These are phyloP conservation scores for Sarcophaga subvicina DNA, from an alignment of 2,888 invertebrate genomes.

Conservation along the genomic window DNA sequence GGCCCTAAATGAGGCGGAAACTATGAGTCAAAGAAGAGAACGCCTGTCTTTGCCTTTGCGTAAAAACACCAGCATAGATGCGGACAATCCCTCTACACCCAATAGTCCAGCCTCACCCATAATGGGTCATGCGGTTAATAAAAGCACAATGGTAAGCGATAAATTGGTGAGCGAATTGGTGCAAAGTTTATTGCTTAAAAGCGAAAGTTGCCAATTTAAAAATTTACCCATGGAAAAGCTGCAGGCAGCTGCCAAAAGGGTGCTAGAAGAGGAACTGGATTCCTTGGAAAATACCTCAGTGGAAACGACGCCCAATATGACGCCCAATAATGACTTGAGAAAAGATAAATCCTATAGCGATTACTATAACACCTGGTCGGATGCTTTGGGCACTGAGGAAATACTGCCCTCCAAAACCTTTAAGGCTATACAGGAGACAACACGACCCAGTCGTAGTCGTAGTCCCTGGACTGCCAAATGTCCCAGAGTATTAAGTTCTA, in stretches of 20 bases:
- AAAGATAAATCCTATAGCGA: conserved; percentile 82
- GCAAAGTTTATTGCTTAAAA: conserved; percentile 83
- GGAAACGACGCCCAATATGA: conserved; percentile 82
- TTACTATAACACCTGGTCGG: conserved; percentile 84
- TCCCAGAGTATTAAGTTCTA: conserved; percentile 85
- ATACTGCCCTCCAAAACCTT: conserved; percentile 85
- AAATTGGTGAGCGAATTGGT: conserved; percentile 84
- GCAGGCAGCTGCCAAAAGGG: conserved; percentile 84
- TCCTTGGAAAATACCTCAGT: conserved; percentile 82
- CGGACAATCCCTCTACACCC: conserved; percentile 83
- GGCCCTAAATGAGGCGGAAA: conserved; percentile 78
- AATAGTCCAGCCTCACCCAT: conserved; percentile 82
- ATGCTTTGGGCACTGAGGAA: conserved; percentile 79
- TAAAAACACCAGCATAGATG: conserved; percentile 82
- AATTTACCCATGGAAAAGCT: conserved; percentile 84
- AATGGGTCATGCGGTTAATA: conserved; percentile 81
- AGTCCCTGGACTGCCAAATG: conserved; percentile 84
- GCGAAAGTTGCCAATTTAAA: conserved; percentile 83
- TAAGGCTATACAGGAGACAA: conserved; percentile 82
- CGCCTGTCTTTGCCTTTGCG: conserved; percentile 83
- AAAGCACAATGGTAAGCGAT: conserved; percentile 82
- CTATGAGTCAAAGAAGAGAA: conserved; percentile 82
- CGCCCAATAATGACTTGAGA: conserved; percentile 79
- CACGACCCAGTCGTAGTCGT: conserved; percentile 72
- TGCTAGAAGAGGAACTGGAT: conserved; percentile 84